phyloP scores from a whole-genome alignment of 2,113 vertebrate species.

The Passerina amoena region DNA sequence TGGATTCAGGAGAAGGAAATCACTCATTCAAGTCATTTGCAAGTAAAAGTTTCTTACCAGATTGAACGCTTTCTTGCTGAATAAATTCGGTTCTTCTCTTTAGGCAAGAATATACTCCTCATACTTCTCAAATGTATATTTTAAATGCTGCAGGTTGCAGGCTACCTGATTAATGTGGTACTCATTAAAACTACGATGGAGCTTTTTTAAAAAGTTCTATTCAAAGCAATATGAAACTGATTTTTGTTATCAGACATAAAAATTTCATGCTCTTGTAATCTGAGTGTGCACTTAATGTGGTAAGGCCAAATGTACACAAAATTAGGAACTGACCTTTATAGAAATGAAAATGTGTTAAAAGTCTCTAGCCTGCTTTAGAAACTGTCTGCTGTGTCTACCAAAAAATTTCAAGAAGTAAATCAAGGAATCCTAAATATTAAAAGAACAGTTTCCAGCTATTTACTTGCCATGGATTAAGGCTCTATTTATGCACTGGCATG shows the following conservation, averaged over 20 bases:
- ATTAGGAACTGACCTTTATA: background rate
- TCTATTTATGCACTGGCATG: background rate
- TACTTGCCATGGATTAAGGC: background rate
- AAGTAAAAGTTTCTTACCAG: slow-evolving; percentile 21
- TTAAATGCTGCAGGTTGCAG: background rate
- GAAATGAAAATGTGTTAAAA: slow-evolving; percentile 5
- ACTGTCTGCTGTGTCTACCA: background rate
- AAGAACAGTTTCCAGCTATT: background rate
- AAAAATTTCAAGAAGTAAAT: background rate
- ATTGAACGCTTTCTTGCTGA: background rate
- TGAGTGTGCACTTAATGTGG: background rate
- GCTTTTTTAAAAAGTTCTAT: background rate
- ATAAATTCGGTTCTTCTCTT: slow-evolving; percentile 13
- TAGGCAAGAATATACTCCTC: background rate
- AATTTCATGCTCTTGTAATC: background rate
- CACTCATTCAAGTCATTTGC: slow-evolving; percentile 31
- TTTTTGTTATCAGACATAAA: background rate
- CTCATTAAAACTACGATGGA: background rate
- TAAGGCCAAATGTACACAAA: background rate
- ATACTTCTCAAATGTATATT: background rate
- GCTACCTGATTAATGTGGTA: background rate
- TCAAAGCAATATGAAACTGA: background rate
- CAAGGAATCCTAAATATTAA: background rate
- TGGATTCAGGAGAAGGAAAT: background rate
- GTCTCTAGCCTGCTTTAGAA: background rate